Percentiles rank a stretch among this genome's conserved stretches.
These are phyloP conservation scores for Otus scops DNA, from an alignment of 2,797 vertebrate species.

Conservation along the genomic window DNA sequence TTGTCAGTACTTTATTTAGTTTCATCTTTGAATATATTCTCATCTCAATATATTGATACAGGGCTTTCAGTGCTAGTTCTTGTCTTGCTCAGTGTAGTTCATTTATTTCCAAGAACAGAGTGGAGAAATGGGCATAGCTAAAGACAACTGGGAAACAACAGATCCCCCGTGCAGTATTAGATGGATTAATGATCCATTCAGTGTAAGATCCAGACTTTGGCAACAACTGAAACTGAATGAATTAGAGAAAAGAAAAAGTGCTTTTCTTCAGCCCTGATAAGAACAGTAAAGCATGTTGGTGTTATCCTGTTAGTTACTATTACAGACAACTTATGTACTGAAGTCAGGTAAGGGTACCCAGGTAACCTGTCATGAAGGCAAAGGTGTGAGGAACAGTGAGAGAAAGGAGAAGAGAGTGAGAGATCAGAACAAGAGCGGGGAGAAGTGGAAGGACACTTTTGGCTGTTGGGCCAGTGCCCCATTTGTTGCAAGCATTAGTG, in stretches of 20 bases:
- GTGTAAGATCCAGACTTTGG: not conserved
- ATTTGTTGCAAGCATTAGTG: not conserved
- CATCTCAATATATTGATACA: not conserved
- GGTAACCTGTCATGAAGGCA: not conserved
- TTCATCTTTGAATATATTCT: not conserved
- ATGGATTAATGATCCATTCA: constrained; percentile 1
- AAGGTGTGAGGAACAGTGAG: not conserved
- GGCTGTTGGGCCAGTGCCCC: not conserved
- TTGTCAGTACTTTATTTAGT: not conserved
- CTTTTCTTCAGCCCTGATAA: not conserved
- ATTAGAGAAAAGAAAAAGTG: not conserved
- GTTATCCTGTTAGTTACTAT: not conserved
- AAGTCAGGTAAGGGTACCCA: not conserved
- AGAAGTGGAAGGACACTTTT: not conserved
- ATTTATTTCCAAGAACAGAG: not conserved
- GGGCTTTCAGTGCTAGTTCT: not conserved
- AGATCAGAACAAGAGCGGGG: not conserved
- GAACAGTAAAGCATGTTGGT: not conserved
- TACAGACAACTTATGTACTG: not conserved
- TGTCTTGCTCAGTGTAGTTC: not conserved
- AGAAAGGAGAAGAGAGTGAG: not conserved
- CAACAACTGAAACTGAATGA: not conserved
- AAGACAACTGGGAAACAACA: constrained; percentile 7
- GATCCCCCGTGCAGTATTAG: not conserved
- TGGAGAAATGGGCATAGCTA: not conserved